These are phyloP conservation scores for Corythornis cristatus DNA, from an alignment of 2,113 vertebrate genomes.

Conservation along the genomic window DNA sequence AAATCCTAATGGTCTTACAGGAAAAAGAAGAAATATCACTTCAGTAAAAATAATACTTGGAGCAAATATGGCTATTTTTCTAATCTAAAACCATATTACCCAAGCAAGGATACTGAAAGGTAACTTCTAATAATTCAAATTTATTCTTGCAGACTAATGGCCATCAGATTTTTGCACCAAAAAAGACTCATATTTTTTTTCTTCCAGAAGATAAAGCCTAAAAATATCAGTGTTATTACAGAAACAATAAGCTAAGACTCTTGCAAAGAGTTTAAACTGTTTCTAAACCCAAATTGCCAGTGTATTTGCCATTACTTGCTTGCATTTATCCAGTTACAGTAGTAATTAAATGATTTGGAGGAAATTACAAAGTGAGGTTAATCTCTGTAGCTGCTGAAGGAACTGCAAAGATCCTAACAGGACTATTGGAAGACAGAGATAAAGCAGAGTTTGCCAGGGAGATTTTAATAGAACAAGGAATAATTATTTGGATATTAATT, in stretches of 20 bases:
- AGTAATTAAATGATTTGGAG: background rate
- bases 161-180: constrained; percentile 8
- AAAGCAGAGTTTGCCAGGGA: background rate
- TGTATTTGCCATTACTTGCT: background rate
- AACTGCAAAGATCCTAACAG: background rate
- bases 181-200: background rate
- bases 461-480: background rate
- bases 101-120: background rate
- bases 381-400: background rate
- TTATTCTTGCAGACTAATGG: background rate
- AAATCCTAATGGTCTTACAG: background rate
- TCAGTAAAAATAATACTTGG: background rate
- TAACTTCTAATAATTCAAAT: background rate
- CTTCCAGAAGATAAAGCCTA: background rate
- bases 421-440: background rate
- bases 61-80: background rate
- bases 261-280: background rate
- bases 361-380: background rate
- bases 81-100: background rate
- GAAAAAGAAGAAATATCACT: background rate
- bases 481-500: background rate
- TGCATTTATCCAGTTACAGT: background rate
- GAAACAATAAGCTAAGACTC: background rate
- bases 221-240: background rate
- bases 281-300: background rate